Percentiles rank a stretch among this genome's conserved stretches.
Conservation (phyloP, 92 coral and sea anemone genomes). For the Palythoa grandis region DNA sequence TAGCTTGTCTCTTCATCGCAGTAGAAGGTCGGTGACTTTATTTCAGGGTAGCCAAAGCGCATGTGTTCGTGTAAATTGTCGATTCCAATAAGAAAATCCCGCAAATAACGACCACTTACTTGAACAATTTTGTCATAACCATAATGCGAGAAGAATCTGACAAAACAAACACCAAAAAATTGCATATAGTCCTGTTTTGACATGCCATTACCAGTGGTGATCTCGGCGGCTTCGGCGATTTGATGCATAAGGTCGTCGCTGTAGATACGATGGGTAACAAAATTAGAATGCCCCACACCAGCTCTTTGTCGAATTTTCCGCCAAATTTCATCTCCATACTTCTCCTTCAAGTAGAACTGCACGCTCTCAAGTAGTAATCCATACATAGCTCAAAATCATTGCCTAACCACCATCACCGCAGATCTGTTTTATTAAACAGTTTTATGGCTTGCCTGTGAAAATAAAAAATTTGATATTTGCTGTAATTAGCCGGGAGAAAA, state of each 20-base stretch:
- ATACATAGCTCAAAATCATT: constrained; percentile 53
- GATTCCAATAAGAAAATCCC: constrained; percentile 84
- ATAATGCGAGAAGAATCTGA: constrained; percentile 78
- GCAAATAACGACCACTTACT: constrained; percentile 80
- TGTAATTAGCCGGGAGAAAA: neutral
- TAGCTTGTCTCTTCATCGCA: constrained; percentile 79
- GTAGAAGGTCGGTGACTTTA: constrained; percentile 83
- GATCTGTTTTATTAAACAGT: neutral
- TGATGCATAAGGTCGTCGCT: constrained; percentile 66
- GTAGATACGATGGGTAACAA: constrained; percentile 78
- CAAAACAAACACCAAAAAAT: constrained; percentile 79
- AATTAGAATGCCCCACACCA: constrained; percentile 55
- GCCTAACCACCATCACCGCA: neutral
- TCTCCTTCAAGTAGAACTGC: constrained; percentile 55
- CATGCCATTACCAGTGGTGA: constrained; percentile 58
- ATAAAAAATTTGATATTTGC: neutral
- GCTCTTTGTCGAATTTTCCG: constrained; percentile 61
- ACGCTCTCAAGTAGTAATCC: constrained; percentile 82
- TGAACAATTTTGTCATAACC: constrained; percentile 88
- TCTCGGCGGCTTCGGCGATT: constrained; percentile 68
- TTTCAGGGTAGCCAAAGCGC: constrained; percentile 87
- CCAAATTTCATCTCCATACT: constrained; percentile 79
- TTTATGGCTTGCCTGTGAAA: neutral
- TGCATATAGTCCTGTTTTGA: constrained; percentile 78
- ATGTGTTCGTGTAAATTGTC: constrained; percentile 89